Evolutionary conservation across 2,797 vertebrate genomes (phyloP).

Genomic region (Sebastes taczanowskii): DNA sequence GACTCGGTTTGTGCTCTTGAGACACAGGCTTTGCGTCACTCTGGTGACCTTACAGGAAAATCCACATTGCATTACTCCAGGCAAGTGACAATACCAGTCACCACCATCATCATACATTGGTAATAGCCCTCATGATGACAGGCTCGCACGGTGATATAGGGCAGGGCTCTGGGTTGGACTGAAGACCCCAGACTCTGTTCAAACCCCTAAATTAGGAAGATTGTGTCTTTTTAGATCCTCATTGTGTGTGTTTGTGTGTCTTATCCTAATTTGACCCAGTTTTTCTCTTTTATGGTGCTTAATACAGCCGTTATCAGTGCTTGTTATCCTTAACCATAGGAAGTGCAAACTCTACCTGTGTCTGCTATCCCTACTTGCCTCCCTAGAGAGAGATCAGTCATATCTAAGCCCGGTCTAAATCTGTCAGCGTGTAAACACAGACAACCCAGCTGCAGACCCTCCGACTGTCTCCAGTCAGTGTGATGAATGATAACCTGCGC

Average conservation of each 20-base stretch:
- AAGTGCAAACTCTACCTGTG: slow-evolving; percentile 34
- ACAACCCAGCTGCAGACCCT: slow-evolving; percentile 51
- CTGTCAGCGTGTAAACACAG: slow-evolving; percentile 51
- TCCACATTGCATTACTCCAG: slow-evolving; percentile 82
- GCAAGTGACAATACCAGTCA: slow-evolving; percentile 78
- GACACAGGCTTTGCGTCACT: slow-evolving; percentile 79
- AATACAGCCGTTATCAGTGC: slow-evolving; percentile 23
- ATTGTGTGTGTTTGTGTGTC: neutral
- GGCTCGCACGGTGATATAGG: slow-evolving; percentile 20
- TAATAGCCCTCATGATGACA: slow-evolving; percentile 65
- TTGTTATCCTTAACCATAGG: slow-evolving; percentile 10
- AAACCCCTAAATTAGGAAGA: neutral
- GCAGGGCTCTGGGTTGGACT: slow-evolving; percentile 11
- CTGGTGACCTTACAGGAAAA: slow-evolving; percentile 83
- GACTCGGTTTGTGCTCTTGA: slow-evolving; percentile 78
- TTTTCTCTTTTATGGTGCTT: slow-evolving; percentile 4
- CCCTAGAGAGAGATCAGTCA: slow-evolving; percentile 13
- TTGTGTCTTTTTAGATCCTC: neutral
- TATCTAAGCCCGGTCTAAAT: slow-evolving; percentile 43
- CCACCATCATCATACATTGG: slow-evolving; percentile 64
- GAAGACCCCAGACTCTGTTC: slow-evolving; percentile 8
- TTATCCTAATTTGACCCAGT: slow-evolving; percentile 17
- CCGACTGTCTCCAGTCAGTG: slow-evolving; percentile 27
- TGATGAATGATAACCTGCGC: slow-evolving; percentile 51
- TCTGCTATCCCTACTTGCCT: slow-evolving; percentile 2